phyloP scores from a whole-genome alignment of 2,113 vertebrate genomes.

The Salvelinus fontinalis region DNA sequence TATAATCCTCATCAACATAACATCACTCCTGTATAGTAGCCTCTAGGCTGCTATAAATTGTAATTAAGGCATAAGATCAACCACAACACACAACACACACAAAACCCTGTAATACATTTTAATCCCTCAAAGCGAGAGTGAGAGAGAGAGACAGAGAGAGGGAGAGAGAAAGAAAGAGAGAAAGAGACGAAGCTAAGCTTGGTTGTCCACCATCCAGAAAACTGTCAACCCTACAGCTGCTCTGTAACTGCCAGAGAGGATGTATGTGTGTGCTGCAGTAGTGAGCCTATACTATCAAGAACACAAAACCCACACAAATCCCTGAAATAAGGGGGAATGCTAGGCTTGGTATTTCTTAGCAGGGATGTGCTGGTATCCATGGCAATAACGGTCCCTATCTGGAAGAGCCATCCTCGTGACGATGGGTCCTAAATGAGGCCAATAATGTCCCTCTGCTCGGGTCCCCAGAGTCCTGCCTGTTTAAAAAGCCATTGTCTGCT shows the following conservation, averaged over 20 bases:
- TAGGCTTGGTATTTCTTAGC: not conserved
- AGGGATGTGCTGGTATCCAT: constrained; percentile 51
- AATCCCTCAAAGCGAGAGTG: constrained; percentile 25
- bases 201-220: constrained; percentile 25
- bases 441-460: constrained; percentile 61
- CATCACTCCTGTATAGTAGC: not conserved
- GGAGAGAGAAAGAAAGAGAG: not conserved
- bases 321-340: not conserved
- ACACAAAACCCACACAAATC: not conserved
- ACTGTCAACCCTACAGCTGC: constrained; percentile 42
- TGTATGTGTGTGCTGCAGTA: no score
- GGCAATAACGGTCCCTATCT: constrained; percentile 64
- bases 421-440: constrained; percentile 69
- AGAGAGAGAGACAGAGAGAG: not conserved
- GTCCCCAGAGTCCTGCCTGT: constrained; percentile 63
- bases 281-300: not conserved
- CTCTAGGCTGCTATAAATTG: not conserved
- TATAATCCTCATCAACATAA: not conserved
- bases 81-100: not conserved
- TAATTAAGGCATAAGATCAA: constrained; percentile 17
- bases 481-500: constrained; percentile 72
- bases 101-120: constrained; percentile 26
- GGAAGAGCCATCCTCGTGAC: constrained; percentile 57
- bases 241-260: not conserved
- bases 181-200: constrained; percentile 20